These are phyloP conservation scores for Acrossocheilus wenchowensis DNA, from an alignment of 2,797 vertebrate species.

Conservation along the genomic window DNA sequence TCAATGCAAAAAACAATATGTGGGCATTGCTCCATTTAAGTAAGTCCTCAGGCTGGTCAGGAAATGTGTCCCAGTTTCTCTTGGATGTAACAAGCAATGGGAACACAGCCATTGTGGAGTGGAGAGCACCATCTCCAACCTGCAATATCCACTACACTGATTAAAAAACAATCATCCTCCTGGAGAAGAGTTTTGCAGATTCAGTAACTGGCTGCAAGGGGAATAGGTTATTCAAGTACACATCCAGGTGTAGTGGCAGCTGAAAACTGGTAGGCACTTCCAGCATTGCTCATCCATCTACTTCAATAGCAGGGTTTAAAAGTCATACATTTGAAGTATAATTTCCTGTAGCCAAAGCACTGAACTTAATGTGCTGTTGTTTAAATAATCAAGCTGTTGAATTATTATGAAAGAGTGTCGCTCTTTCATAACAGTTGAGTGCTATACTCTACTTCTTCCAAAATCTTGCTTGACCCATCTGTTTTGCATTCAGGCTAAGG, in stretches of 20 bases:
- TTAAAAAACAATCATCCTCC: background rate
- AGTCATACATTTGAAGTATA: background rate
- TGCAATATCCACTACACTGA: background rate
- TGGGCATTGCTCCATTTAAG: background rate
- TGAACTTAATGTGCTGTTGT: constrained; percentile 16
- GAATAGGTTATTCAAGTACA: background rate
- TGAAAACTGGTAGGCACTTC: background rate
- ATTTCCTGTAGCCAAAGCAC: constrained; percentile 12
- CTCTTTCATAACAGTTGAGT: background rate
- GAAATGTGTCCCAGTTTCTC: constrained; percentile 8
- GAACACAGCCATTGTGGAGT: constrained; percentile 4
- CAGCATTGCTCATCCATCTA: background rate
- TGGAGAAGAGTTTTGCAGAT: background rate
- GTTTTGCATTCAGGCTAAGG: constrained; percentile 22
- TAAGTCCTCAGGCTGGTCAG: background rate
- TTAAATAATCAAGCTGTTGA: background rate
- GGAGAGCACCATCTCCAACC: background rate
- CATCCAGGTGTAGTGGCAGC: background rate
- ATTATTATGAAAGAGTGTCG: constrained; percentile 7
- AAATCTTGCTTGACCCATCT: constrained; percentile 35
- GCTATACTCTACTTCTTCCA: constrained; percentile 12
- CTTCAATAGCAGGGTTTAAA: background rate
- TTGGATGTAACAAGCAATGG: constrained; percentile 23
- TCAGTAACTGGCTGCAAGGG: background rate
- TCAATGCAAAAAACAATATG: background rate